These are phyloP conservation scores for Vireo altiloquus DNA, from an alignment of 2,113 vertebrate genomes.

Conservation along the genomic window DNA sequence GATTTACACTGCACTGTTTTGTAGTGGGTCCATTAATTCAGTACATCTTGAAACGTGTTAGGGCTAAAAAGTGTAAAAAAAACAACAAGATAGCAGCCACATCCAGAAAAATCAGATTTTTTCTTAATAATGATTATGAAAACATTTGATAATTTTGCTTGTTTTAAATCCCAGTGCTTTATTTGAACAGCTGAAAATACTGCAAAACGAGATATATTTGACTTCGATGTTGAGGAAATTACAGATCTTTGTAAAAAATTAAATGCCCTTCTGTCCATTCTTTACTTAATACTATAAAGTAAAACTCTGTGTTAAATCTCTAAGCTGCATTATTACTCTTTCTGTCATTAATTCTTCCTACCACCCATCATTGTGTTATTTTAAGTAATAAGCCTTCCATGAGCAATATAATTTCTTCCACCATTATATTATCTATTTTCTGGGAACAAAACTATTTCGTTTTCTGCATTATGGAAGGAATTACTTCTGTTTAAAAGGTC, in stretches of 20 bases:
- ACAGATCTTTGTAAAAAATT: background rate
- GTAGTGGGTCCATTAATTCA: background rate
- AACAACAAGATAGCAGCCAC: background rate
- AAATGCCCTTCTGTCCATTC: background rate
- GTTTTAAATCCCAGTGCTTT: background rate
- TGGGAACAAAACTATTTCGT: background rate
- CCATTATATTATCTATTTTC: background rate
- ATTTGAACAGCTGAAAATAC: background rate
- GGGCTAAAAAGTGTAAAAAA: background rate
- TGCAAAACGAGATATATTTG: background rate
- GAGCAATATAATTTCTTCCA: background rate
- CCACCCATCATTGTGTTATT: background rate
- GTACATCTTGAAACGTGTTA: background rate
- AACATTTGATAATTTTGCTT: background rate
- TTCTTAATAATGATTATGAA: background rate
- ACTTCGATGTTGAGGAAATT: background rate
- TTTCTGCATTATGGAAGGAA: background rate
- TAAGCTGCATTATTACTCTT: background rate
- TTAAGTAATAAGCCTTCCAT: background rate
- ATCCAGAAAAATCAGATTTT: background rate
- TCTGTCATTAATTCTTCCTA: background rate
- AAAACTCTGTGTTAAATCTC: background rate
- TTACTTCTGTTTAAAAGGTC: background rate
- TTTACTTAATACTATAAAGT: background rate
- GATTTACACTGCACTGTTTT: background rate